These are phyloP conservation scores for Blennius ocellaris DNA, from an alignment of 2,113 vertebrate species.

Conservation along the genomic window DNA sequence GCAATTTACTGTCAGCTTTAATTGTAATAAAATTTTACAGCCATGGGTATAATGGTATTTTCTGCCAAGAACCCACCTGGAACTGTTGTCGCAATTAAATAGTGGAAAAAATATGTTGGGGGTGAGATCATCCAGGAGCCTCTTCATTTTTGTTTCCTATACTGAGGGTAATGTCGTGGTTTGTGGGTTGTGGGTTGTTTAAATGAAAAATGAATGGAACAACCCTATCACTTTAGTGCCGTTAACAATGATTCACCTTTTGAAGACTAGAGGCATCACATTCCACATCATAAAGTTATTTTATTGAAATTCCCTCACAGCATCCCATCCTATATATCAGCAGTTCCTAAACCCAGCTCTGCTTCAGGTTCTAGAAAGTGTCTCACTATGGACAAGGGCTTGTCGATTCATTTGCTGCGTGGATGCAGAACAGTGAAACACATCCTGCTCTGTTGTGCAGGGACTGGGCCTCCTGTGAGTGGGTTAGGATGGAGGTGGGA, in stretches of 20 bases:
- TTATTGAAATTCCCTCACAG: neutral
- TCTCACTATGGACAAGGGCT: too few relatives aligned
- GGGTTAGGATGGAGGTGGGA: too few relatives aligned
- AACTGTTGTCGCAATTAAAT: constrained; percentile 54
- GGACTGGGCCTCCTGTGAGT: too few relatives aligned
- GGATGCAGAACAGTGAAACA: too few relatives aligned
- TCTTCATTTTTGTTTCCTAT: neutral
- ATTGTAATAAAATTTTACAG: constrained; percentile 51
- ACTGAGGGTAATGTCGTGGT: neutral
- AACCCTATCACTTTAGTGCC: constrained; percentile 11
- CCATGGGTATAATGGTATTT: constrained; percentile 20
- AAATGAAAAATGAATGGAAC: constrained; percentile 19
- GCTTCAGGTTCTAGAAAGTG: too few relatives aligned
- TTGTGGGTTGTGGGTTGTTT: neutral
- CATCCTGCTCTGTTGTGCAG: too few relatives aligned
- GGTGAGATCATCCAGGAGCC: constrained; percentile 12
- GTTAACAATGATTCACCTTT: constrained; percentile 12
- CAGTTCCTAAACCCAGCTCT: too few relatives aligned
- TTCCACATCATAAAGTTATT: neutral
- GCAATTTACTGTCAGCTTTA: constrained; percentile 46
- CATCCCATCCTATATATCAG: neutral
- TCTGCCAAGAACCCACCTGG: constrained; percentile 24
- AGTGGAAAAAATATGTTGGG: constrained; percentile 23
- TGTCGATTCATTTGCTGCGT: too few relatives aligned
- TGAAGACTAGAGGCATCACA: neutral